A percentile compares a stretch with the other conserved stretches of the same genome.
Evolutionary conservation across 2,888 invertebrate species (phyloP).

Genomic region (Caenorhabditis zanzibari): DNA sequence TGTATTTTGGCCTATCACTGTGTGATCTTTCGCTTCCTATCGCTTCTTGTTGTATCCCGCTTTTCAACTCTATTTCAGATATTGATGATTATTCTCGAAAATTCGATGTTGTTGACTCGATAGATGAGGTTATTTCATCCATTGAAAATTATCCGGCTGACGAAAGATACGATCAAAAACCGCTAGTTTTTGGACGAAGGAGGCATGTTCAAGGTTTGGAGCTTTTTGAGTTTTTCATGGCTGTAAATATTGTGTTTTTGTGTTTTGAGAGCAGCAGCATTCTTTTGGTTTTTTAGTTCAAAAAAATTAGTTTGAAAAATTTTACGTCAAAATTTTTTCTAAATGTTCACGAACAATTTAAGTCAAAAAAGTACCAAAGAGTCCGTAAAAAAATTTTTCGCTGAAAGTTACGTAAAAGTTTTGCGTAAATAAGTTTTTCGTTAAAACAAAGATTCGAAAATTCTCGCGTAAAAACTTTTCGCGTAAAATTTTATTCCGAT

Average conservation of each 20-base stretch:
- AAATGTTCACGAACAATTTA: no score
- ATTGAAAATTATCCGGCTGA: constrained; percentile 63
- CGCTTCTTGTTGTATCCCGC: constrained; percentile 15
- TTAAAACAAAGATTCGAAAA: no score
- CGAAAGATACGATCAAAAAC: constrained; percentile 30
- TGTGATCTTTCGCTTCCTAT: no score
- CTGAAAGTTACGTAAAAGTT: no score
- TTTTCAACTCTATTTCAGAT: constrained; percentile 41
- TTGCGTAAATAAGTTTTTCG: no score
- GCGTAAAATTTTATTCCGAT: no score
- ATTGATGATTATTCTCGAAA: constrained; percentile 38
- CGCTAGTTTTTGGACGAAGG: constrained; percentile 54
- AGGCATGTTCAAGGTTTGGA: constrained; percentile 64
- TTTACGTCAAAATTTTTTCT: neutral
- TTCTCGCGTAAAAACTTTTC: no score
- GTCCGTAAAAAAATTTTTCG: no score
- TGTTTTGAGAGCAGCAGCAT: neutral
- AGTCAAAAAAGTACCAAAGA: no score
- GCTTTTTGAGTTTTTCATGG: neutral
- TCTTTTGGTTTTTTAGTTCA: neutral
- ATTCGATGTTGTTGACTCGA: constrained; percentile 36
- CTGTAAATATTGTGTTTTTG: neutral
- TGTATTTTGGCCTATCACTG: no score
- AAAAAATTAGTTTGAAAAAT: neutral
- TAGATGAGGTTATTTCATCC: constrained; percentile 59